Evolutionary conservation across 2,113 vertebrate genomes (phyloP).

Genomic region (Theropithecus gelada): DNA sequence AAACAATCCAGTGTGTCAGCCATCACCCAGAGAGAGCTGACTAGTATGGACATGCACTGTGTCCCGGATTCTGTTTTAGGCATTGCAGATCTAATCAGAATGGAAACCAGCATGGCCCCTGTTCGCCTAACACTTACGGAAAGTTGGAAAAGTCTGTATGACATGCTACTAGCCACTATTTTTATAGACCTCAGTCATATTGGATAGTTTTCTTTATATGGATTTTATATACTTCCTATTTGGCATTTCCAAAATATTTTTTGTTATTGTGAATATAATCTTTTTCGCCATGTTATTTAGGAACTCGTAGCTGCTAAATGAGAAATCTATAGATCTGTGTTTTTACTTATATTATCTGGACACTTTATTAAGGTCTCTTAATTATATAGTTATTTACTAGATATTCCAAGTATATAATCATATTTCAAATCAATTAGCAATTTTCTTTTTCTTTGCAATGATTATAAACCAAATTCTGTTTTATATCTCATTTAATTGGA

Average conservation of each 20-base stretch:
- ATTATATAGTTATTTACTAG: not conserved
- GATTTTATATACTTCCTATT: not conserved
- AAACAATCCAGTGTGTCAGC: too few species aligned
- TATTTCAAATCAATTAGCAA: not conserved
- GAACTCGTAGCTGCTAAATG: not conserved
- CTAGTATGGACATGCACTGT: not conserved
- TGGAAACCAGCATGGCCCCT: not conserved
- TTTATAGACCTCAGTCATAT: not conserved
- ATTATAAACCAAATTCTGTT: not conserved
- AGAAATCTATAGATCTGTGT: not conserved
- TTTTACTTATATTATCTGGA: not conserved
- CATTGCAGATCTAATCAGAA: not conserved
- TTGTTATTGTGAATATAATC: not conserved
- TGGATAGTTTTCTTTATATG: not conserved
- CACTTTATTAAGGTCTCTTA: not conserved
- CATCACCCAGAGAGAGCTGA: not conserved
- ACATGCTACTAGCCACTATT: not conserved
- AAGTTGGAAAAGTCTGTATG: not conserved
- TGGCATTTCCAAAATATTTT: constrained; percentile 24
- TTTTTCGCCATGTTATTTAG: not conserved
- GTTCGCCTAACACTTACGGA: not conserved
- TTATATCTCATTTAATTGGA: not conserved
- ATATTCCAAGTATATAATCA: constrained; percentile 7
- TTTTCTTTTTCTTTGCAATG: not conserved
- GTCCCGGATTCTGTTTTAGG: not conserved